Evolutionary conservation across 2,888 invertebrate genomes (phyloP).

Genomic region (Pseudoips prasinana): DNA sequence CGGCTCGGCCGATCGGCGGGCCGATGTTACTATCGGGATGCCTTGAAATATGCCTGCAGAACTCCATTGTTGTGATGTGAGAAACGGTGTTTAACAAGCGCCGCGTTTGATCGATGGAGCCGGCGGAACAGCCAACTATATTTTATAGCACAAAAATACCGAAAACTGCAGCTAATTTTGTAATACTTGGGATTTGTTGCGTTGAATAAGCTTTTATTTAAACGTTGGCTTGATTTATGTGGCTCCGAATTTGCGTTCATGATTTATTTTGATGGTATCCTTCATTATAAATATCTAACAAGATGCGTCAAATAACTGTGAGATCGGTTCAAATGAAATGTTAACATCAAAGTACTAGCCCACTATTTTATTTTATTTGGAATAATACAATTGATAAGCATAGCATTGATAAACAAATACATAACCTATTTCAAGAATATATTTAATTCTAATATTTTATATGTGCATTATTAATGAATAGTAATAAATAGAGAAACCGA

Average conservation of each 20-base stretch:
- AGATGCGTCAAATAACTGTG: no score
- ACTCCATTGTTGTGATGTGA: slow-evolving; percentile 79
- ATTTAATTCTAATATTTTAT: no score
- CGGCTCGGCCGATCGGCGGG: slow-evolving; percentile 64
- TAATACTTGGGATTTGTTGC: slow-evolving; percentile 22
- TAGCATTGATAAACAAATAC: no score
- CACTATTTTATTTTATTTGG: no score
- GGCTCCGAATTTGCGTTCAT: not conserved
- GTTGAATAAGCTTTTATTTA: slow-evolving; percentile 8
- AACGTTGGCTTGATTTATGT: not conserved
- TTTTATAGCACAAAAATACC: slow-evolving; percentile 62
- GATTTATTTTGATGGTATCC: not conserved
- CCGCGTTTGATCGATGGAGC: slow-evolving; percentile 67
- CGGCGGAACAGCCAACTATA: slow-evolving; percentile 53
- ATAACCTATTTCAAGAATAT: no score
- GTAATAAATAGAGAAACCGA: no score
- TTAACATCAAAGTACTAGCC: no score
- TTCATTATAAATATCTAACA: no score
- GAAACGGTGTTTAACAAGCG: slow-evolving; percentile 80
- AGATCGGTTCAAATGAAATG: no score
- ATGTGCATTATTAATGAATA: no score
- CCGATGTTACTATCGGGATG: slow-evolving; percentile 75
- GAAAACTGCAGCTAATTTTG: slow-evolving; percentile 53
- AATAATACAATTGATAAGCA: no score
- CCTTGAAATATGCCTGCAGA: slow-evolving; percentile 78